Evolutionary conservation across 2,888 invertebrate genomes (phyloP).

Genomic region (Ormia ochracea): DNA sequence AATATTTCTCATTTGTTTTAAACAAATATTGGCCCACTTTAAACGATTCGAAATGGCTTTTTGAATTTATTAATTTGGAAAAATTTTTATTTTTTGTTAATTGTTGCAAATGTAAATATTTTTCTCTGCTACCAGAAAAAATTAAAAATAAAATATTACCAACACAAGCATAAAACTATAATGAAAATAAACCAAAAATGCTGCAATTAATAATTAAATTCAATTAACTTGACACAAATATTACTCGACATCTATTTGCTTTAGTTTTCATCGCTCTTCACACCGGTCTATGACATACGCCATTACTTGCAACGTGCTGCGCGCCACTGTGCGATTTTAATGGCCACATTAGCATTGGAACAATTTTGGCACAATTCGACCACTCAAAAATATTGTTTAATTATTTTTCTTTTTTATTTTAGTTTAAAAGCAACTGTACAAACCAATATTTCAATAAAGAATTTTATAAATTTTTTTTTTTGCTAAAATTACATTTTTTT

Average conservation of each 20-base stretch:
- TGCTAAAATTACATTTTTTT: too few relatives aligned
- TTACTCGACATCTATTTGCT: conserved; percentile 36
- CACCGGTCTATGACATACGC: background rate
- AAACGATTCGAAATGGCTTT: too few relatives aligned
- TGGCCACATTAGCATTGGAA: background rate
- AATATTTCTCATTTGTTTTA: too few relatives aligned
- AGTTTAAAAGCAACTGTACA: background rate
- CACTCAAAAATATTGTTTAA: background rate
- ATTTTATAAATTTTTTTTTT: too few relatives aligned
- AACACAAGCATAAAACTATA: background rate
- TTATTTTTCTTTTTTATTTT: background rate
- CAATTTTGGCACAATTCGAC: background rate
- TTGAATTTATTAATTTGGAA: too few relatives aligned
- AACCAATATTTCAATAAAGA: background rate
- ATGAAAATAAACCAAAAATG: conserved; percentile 21
- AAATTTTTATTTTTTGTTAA: too few relatives aligned
- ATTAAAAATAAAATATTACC: background rate
- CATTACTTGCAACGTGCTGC: background rate
- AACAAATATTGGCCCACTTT: too few relatives aligned
- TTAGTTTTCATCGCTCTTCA: background rate
- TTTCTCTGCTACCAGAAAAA: conserved; percentile 2
- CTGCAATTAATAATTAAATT: conserved; percentile 48
- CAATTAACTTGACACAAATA: conserved; percentile 64
- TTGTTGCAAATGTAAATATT: too few relatives aligned
- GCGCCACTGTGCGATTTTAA: background rate